Evolutionary conservation across 2,888 invertebrate species (phyloP).

Genomic region (Lepidonotus clava): DNA sequence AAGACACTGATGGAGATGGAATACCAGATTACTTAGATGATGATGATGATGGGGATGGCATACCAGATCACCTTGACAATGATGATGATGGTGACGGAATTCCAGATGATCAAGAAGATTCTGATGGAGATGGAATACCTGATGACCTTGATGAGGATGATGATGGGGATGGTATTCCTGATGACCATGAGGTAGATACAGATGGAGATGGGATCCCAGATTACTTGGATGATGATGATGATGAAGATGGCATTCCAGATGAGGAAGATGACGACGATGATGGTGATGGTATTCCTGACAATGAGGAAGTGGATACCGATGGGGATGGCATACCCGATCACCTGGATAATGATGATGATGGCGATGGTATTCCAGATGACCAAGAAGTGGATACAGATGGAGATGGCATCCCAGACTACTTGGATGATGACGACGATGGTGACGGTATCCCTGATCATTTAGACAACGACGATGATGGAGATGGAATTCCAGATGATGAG

Average conservation of each 20-base stretch:
- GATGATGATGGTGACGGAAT: conserved; percentile 59
- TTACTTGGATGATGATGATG: conserved; percentile 66
- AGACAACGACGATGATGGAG: conserved; percentile 69
- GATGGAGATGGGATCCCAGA: conserved; percentile 72
- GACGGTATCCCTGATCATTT: conserved; percentile 70
- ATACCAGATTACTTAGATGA: conserved; percentile 70
- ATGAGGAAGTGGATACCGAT: conserved; percentile 64
- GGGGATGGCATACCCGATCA: conserved; percentile 70
- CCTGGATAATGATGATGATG: conserved; percentile 59
- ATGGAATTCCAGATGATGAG: conserved; percentile 65
- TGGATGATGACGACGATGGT: conserved; percentile 65
- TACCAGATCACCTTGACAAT: conserved; percentile 54
- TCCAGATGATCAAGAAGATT: conserved; percentile 62
- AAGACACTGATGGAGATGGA: conserved; percentile 74
- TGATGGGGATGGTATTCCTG: conserved; percentile 64
- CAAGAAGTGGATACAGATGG: conserved; percentile 63
- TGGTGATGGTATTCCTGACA: conserved; percentile 65
- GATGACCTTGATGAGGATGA: conserved; percentile 58
- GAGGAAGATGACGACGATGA: conserved; percentile 62
- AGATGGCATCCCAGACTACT: conserved; percentile 70
- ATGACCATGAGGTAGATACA: conserved; percentile 62
- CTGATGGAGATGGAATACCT: conserved; percentile 68
- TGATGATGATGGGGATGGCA: conserved; percentile 62
- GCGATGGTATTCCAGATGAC: conserved; percentile 65
- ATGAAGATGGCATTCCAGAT: conserved; percentile 75